A percentile compares a stretch with the other conserved stretches of the same genome.
phyloP scores from a whole-genome alignment of 2,797 vertebrate genomes.

The Taeniopygia guttata region DNA sequence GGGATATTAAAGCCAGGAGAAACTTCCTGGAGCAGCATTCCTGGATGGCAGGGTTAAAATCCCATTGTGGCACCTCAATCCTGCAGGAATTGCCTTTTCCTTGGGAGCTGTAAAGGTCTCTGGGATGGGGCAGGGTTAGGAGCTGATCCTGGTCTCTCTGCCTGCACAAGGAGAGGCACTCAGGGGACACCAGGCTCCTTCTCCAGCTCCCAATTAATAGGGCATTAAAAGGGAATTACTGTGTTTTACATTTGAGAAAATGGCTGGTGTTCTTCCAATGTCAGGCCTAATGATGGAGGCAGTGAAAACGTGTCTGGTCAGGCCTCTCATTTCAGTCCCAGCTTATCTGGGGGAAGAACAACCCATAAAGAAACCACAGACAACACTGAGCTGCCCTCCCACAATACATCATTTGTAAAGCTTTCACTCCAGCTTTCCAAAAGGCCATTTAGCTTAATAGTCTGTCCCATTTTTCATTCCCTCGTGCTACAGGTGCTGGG shows the following conservation, averaged over 20 bases:
- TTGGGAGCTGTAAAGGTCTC: accelerated
- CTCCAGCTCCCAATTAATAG: neutral
- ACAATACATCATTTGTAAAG: neutral
- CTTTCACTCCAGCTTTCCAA: constrained; percentile 7
- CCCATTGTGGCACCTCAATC: neutral
- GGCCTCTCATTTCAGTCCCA: neutral
- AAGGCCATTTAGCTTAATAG: constrained; percentile 25
- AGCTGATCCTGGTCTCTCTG: neutral
- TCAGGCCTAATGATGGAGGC: neutral
- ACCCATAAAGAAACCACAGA: neutral
- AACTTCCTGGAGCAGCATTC: neutral
- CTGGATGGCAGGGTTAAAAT: neutral
- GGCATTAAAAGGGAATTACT: neutral
- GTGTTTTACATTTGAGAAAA: neutral
- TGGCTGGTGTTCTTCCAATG: neutral
- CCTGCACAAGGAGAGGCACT: neutral
- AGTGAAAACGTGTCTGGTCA: neutral
- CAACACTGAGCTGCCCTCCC: neutral
- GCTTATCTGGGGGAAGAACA: neutral
- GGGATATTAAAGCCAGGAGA: neutral
- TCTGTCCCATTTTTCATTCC: constrained; percentile 28
- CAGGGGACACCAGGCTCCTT: neutral
- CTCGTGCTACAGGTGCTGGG: neutral
- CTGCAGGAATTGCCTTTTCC: neutral
- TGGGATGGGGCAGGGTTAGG: neutral